Base-by-base conservation (phyloP, 2,888 invertebrate genomes). In the Caenorhabditis macrosperma region DNA sequence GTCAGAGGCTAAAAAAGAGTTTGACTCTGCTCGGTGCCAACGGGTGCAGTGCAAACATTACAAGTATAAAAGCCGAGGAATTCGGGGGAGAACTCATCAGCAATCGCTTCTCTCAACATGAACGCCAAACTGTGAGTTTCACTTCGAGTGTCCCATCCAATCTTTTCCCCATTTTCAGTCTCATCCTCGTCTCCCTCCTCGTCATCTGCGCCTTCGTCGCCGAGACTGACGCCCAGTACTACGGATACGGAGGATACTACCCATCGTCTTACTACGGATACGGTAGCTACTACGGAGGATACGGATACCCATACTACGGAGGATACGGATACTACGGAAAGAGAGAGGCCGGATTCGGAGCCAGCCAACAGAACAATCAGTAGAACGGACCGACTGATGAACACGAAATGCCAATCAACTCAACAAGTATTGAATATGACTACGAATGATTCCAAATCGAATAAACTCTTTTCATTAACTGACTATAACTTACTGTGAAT, bases 331-430 rank as follows among this genome's bases (percentile, higher is more conserved):
- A 75, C 50, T 72, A 72, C 33, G 79, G 79, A 67, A 82, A 82
- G 78, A 63, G 81, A 52, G 74, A 78, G 46, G 81, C 78, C 55
- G 81, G 81, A 61, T 78, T 82, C 67, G 74, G 72, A 44, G 60
- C 69, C 26, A 60, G 38, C 5, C 72, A 68, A 22, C 69, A 68
- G 55, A 75, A 66, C 35, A 66, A 75, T 67, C 75, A 75, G 66
- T 66, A 64, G 64, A 15, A 44, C 24, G 28, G 52, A 75, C 22
- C 41, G 1, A 24, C 38, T n/a, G 52, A n/a, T n/a, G 4, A 30
- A 7, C 46, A 55, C 71, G 41, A 60, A 9, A 50, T 68, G 68
- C 68, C 59, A 28, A 59, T 22, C 69, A 20, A 69, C 50, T 69
- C 69, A 69, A 69, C 33, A 52, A 50, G 59, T 50, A 41, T 44